These are phyloP conservation scores for Metallyticus violacea DNA, from an alignment of 2,888 invertebrate genomes.

Conservation along the genomic window DNA sequence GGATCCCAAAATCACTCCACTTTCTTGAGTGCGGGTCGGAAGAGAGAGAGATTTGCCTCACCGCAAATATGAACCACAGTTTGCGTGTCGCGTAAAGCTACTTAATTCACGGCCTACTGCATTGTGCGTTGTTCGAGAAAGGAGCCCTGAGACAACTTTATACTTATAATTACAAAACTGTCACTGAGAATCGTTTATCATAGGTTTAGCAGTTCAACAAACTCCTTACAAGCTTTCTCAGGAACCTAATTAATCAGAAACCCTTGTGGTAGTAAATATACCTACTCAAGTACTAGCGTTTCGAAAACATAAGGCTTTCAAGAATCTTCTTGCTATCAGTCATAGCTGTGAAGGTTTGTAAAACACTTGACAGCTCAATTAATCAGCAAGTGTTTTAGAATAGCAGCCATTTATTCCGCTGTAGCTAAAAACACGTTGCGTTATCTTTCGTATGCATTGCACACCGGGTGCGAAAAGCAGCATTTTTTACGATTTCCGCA, in stretches of 20 bases:
- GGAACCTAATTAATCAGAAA: constrained; percentile 11
- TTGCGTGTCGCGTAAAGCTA: background rate
- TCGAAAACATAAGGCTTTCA: background rate
- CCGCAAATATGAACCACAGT: background rate
- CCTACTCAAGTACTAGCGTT: background rate
- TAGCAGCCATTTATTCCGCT: background rate
- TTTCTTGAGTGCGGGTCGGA: background rate
- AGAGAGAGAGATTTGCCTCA: background rate
- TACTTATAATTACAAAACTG: constrained; percentile 7
- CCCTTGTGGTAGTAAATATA: constrained; percentile 1
- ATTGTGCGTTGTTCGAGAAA: background rate
- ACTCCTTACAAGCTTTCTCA: background rate
- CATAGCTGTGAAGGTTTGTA: background rate
- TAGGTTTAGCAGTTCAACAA: constrained; percentile 10
- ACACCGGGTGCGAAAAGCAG: background rate
- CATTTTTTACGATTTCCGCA: background rate
- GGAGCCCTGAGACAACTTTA: background rate
- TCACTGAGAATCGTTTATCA: constrained; percentile 8
- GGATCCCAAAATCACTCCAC: background rate
- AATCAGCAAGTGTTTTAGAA: background rate
- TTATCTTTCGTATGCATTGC: background rate
- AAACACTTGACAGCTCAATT: background rate
- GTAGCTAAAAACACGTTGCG: background rate
- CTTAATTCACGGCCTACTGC: background rate
- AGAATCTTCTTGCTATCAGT: background rate